Percentiles rank a stretch among this genome's conserved stretches.
Conservation (phyloP, 2,888 invertebrate species). For the Drosophila histrio region DNA sequence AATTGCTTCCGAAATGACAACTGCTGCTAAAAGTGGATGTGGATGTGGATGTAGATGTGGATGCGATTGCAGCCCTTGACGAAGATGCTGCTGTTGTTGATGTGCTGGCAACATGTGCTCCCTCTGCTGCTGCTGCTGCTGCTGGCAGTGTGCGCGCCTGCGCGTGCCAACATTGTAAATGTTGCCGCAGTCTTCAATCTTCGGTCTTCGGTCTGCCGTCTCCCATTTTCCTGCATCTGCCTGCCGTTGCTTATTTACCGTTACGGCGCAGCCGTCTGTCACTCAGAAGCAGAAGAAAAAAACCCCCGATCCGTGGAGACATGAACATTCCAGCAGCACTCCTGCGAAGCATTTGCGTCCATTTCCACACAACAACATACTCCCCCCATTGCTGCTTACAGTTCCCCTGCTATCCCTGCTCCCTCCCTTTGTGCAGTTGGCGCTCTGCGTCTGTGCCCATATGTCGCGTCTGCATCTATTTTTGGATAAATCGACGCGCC, state of each 20-base stretch:
- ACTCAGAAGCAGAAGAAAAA: conserved; percentile 47
- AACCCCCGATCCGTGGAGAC: conserved; percentile 12
- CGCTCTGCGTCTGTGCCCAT: conserved; percentile 60
- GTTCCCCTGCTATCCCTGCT: neutral
- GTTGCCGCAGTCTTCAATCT: conserved; percentile 29
- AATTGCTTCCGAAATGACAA: conserved; percentile 83
- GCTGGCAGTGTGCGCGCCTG: conserved; percentile 70
- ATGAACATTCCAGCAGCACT: conserved; percentile 75
- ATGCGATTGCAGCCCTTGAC: conserved; percentile 34
- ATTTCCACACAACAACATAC: conserved; percentile 41
- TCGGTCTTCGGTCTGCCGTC: neutral
- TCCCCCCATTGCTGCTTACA: conserved; percentile 3
- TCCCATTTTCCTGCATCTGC: conserved; percentile 19
- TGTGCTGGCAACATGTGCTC: conserved; percentile 67
- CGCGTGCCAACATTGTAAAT: conserved; percentile 79
- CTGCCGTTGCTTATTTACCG: conserved; percentile 76
- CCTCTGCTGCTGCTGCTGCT: conserved; percentile 26
- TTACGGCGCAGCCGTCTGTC: conserved; percentile 73
- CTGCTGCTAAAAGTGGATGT: conserved; percentile 64
- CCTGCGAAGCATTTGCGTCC: conserved; percentile 73
- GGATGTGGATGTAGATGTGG: conserved; percentile 18
- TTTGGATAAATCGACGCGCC: conserved; percentile 58
- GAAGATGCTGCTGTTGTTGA: conserved; percentile 31
- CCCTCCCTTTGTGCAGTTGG: conserved; percentile 32
- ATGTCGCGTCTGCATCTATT: conserved; percentile 67